Conservation (phyloP, 2,113 vertebrate species). For the Nyctibius bracteatus region DNA sequence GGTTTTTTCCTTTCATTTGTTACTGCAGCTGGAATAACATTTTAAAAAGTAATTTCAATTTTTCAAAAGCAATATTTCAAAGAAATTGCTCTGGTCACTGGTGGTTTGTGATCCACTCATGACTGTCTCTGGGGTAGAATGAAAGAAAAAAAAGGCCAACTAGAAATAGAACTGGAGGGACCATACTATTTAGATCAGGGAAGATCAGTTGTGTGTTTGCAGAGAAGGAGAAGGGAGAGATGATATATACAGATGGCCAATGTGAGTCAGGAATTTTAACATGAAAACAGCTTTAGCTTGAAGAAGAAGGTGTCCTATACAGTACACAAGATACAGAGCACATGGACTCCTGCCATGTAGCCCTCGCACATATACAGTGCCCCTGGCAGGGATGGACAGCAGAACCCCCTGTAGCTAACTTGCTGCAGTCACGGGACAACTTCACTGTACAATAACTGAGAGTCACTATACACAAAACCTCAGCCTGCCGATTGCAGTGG, state of each 20-base stretch:
- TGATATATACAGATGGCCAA: not conserved
- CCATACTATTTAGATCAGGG: not conserved
- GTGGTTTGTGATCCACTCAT: constrained; percentile 13
- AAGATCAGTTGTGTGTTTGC: constrained; percentile 10
- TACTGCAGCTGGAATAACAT: constrained; percentile 4
- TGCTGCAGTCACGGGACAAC: not conserved
- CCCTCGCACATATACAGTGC: not conserved
- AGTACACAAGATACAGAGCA: not conserved
- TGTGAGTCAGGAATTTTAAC: not conserved
- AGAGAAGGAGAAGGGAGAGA: not conserved
- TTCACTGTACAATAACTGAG: not conserved
- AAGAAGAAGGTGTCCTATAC: not conserved
- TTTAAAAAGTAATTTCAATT: not conserved
- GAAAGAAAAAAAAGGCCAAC: not conserved
- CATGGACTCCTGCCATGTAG: not conserved
- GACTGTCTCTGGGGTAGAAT: not conserved
- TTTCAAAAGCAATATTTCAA: not conserved
- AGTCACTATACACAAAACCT: not conserved
- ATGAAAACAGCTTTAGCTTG: not conserved
- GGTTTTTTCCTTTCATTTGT: not conserved
- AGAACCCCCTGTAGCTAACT: not conserved
- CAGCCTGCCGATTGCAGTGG: not conserved
- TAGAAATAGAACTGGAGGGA: not conserved
- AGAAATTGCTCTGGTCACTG: constrained; percentile 3
- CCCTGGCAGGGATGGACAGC: not conserved